A percentile compares a stretch with the other conserved stretches of the same genome.
Evolutionary conservation across 2,888 invertebrate genomes (phyloP).

Genomic region (Erebia palarica): DNA sequence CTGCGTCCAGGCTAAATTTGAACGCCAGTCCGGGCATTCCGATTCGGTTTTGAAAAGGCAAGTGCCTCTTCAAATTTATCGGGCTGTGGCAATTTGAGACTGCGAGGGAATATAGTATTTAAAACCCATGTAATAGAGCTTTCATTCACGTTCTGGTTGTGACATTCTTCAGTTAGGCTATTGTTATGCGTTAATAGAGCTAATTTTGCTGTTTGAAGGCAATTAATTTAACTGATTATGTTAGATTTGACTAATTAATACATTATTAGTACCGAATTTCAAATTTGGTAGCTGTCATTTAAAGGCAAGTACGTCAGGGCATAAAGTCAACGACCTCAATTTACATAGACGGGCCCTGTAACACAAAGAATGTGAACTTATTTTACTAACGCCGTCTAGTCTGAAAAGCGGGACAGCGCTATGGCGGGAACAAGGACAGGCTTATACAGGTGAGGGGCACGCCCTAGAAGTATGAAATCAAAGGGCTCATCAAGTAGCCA

Average conservation of each 20-base stretch:
- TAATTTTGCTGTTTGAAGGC: conserved; percentile 53
- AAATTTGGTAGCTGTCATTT: no score
- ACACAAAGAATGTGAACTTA: no score
- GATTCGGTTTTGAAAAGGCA: conserved; percentile 65
- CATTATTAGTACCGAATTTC: neutral
- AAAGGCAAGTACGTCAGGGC: no score
- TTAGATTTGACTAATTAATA: neutral
- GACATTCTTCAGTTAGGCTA: conserved; percentile 34
- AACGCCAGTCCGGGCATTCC: conserved; percentile 60
- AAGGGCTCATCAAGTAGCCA: no score
- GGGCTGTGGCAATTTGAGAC: conserved; percentile 47
- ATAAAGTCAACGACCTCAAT: no score
- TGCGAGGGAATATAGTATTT: conserved; percentile 50
- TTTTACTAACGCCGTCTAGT: no score
- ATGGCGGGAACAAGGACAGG: no score
- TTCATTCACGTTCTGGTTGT: neutral
- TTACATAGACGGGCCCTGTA: no score
- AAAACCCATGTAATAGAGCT: conserved; percentile 14
- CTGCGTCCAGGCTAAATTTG: conserved; percentile 62
- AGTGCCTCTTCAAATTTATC: conserved; percentile 66
- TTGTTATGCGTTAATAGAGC: conserved; percentile 47
- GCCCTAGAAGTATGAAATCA: no score
- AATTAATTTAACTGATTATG: conserved; percentile 36
- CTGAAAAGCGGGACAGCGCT: no score
- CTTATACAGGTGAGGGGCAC: no score